Base-by-base conservation (phyloP, 2,888 invertebrate genomes). In the Stenoptilia bipunctidactyla region DNA sequence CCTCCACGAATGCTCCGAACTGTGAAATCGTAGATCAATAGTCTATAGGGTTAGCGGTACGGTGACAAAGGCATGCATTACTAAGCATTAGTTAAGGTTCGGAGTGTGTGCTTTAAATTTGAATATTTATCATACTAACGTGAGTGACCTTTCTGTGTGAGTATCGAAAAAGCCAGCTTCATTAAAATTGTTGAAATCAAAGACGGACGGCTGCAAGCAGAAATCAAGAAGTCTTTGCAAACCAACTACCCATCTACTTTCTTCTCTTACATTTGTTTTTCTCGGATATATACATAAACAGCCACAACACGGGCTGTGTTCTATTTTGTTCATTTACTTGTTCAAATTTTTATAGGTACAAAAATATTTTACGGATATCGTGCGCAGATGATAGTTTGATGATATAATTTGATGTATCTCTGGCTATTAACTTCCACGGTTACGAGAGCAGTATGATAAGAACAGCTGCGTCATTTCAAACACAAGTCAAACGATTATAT, bases 1-100 rank as follows among this genome's bases (percentile, higher is more conserved):
- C 87, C 92, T 70, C 90, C 93, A 75, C 87, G 89, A 85, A 88
- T 92, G 91, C 85, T 89, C 89, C 74, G 88, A 88, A 79, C 89
- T 88, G 89, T 87, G 89, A 65, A 88, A 87, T 80, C 72, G 75
- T 69, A 71, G 72, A 73, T 87, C 87, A 76, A 85, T 69, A 58
- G 73, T 69, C 74, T 77, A 59, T 80, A 82, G 79, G 75, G 82
- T 82, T 79, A 80, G 82, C 48, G 56, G 55, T 45, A n/a, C 13
- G 48, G 52, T 56, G 52, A 51, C 52, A 48, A 42, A 49, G 47
- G 54, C 53, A 58, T 56, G 53, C 53, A 58, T 64, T 60, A 63
- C 64, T 61, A 54, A 64, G 70, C 34, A 10, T 15, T 30, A 15
- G 40, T 67, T 70, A 73, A 77, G 73, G 66, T 67, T 52, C 51